phyloP scores from a whole-genome alignment of 2,888 invertebrate genomes.

The Platycnemis pennipes region DNA sequence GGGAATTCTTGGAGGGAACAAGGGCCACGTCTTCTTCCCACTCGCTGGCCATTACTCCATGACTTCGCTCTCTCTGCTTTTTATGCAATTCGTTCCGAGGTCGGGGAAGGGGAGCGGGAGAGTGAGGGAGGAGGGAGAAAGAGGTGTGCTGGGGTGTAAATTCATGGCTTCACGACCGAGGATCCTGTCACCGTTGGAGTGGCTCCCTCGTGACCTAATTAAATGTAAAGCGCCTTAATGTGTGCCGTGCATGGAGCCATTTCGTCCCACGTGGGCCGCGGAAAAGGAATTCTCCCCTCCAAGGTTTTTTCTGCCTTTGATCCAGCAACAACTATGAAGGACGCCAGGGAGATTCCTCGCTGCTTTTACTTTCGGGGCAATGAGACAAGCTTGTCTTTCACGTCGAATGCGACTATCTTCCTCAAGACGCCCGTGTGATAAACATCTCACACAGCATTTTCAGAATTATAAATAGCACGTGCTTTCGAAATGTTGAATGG shows the following conservation, averaged over 20 bases:
- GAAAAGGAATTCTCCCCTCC: not conserved
- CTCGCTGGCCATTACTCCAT: constrained; percentile 55
- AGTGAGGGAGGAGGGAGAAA: not conserved
- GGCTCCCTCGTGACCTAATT: constrained; percentile 42
- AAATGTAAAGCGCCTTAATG: constrained; percentile 42
- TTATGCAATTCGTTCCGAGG: constrained; percentile 39
- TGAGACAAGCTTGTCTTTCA: too few relatives aligned
- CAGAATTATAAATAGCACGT: too few relatives aligned
- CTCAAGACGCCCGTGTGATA: too few relatives aligned
- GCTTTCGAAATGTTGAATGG: too few relatives aligned
- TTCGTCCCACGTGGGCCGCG: not conserved
- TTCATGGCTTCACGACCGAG: constrained; percentile 26
- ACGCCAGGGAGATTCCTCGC: too few relatives aligned
- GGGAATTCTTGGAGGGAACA: not conserved
- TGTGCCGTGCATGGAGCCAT: not conserved
- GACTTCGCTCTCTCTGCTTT: constrained; percentile 36
- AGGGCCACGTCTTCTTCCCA: constrained; percentile 43
- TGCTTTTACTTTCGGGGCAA: too few relatives aligned
- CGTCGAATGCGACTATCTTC: too few relatives aligned
- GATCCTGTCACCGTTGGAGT: not conserved
- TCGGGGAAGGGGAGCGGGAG: too few relatives aligned
- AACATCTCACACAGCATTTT: too few relatives aligned
- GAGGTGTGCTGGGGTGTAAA: not conserved
- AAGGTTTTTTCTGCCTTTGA: not conserved
- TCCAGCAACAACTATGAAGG: too few relatives aligned